These are phyloP conservation scores for Sylvia atricapilla DNA, from an alignment of 2,113 vertebrate species.

Conservation along the genomic window DNA sequence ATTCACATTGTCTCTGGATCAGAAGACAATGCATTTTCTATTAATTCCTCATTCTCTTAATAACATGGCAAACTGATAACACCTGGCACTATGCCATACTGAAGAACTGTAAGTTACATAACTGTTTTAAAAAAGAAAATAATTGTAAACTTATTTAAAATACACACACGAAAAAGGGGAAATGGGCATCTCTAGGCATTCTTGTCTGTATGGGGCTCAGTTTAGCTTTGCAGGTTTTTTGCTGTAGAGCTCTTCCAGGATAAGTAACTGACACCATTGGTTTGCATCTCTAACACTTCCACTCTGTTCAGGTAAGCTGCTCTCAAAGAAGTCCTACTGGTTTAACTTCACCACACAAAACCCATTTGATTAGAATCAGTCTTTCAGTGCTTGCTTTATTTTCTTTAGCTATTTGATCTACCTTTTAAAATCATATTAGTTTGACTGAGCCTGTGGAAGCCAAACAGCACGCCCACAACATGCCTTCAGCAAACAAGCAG, in stretches of 20 bases:
- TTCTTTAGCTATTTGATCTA: background rate
- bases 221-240: background rate
- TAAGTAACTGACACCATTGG: background rate
- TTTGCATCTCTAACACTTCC: background rate
- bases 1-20: background rate
- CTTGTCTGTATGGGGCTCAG: background rate
- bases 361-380: background rate
- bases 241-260: background rate
- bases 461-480: background rate
- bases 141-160: background rate
- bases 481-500: background rate
- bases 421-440: background rate
- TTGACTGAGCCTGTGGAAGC: background rate
- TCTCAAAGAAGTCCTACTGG: background rate
- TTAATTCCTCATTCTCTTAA: background rate
- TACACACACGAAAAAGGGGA: background rate
- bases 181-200: background rate
- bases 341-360: background rate
- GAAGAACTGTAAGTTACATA: background rate
- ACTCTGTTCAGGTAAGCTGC: background rate
- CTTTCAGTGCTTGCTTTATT: background rate
- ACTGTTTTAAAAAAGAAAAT: background rate
- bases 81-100: fast-evolving
- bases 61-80: background rate
- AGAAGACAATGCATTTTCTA: background rate